phyloP scores from a whole-genome alignment of 2,797 vertebrate species.

The Moxostoma hubbsi region DNA sequence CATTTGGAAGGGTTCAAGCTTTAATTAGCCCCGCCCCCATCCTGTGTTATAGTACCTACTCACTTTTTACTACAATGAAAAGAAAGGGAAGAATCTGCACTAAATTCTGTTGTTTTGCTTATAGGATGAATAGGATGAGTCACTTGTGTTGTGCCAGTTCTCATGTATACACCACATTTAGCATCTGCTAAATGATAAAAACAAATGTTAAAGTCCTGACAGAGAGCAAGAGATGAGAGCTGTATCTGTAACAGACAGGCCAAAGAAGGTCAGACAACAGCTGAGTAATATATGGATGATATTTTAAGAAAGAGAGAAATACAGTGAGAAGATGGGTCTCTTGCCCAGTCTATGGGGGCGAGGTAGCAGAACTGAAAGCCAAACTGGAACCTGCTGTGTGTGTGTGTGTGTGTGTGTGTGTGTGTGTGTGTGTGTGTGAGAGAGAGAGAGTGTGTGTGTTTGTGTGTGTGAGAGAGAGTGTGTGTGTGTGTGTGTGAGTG shows the following conservation, averaged over 20 bases:
- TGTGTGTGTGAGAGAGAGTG: too few species aligned
- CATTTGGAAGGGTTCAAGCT: too few species aligned
- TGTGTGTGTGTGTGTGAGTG: too few species aligned
- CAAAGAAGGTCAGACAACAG: not conserved
- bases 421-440: not conserved
- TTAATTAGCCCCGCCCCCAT: too few species aligned
- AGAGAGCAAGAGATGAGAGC: slow-evolving; percentile 2
- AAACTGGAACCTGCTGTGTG: slow-evolving; percentile 23
- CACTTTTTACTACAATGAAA: too few species aligned
- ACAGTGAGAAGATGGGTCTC: slow-evolving; percentile 28
- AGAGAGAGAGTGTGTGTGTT: not conserved
- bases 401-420: too few species aligned
- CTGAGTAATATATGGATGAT: slow-evolving; percentile 15
- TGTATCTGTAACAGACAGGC: slow-evolving; percentile 23
- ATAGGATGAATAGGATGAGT: not conserved
- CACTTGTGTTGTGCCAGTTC: not conserved
- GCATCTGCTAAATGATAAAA: slow-evolving; percentile 6
- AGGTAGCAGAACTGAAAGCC: slow-evolving; percentile 12
- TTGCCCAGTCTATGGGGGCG: slow-evolving; percentile 48
- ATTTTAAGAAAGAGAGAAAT: slow-evolving; percentile 38
- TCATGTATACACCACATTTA: not conserved
- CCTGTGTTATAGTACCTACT: too few species aligned
- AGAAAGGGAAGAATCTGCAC: not conserved
- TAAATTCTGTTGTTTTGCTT: not conserved
- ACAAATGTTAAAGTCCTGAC: slow-evolving; percentile 12